phyloP scores from a whole-genome alignment of 1,140 invertebrate species.

The Saccostrea echinata region DNA sequence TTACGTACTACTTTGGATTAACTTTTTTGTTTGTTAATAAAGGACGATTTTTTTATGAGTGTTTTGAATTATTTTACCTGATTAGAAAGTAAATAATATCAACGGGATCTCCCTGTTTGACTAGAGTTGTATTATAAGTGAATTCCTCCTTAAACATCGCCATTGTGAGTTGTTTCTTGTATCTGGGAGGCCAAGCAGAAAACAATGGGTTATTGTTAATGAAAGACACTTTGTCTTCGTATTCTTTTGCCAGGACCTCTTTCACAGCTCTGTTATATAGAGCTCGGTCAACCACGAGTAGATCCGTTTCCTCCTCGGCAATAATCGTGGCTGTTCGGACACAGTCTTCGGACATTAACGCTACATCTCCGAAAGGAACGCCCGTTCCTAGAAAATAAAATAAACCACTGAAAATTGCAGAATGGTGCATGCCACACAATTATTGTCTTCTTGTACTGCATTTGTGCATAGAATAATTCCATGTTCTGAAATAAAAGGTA shows the following conservation, averaged over 20 bases:
- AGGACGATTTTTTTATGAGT: no score
- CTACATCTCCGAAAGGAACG: conserved; percentile 77
- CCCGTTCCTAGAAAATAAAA: conserved; percentile 70
- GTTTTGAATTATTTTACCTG: conserved; percentile 64
- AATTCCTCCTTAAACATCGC: conserved; percentile 76
- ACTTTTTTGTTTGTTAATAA: no score
- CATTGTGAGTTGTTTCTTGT: conserved; percentile 78
- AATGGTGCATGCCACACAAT: no score
- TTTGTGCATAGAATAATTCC: no score
- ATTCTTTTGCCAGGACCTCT: conserved; percentile 76
- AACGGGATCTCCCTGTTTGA: conserved; percentile 74
- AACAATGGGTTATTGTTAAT: conserved; percentile 74
- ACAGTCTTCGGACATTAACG: conserved; percentile 74
- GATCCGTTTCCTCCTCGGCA: conserved; percentile 73
- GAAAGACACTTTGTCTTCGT: conserved; percentile 76
- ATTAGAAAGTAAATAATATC: conserved; percentile 78
- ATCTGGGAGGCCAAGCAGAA: conserved; percentile 75
- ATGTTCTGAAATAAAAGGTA: no score
- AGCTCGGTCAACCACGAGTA: conserved; percentile 75
- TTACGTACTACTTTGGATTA: no score
- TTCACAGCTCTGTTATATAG: conserved; percentile 78
- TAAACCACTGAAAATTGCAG: not conserved
- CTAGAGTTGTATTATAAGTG: conserved; percentile 73
- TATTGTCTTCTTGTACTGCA: no score
- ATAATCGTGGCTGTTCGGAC: conserved; percentile 76